Conservation (phyloP, 2,113 vertebrate genomes). For the Sporophila hypoxantha region DNA sequence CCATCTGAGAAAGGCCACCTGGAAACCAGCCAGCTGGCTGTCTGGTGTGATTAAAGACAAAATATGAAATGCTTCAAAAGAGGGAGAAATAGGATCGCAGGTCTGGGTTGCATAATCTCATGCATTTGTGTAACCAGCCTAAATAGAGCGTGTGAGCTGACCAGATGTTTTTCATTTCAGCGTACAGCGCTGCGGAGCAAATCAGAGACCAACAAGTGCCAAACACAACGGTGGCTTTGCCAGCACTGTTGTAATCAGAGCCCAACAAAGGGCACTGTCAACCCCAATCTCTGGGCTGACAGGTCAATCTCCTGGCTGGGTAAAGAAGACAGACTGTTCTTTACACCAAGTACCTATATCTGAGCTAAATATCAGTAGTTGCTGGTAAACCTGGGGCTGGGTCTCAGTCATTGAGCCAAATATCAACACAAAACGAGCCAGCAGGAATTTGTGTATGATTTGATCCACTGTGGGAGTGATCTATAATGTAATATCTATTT, state of each 20-base stretch:
- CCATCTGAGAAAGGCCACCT: not conserved
- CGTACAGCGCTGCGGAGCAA: not conserved
- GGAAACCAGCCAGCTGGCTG: constrained; percentile 17
- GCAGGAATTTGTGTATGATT: not conserved
- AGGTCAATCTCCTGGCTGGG: not conserved
- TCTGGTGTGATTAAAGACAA: constrained; percentile 34
- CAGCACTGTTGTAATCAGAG: constrained; percentile 36
- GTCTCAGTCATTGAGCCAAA: not conserved
- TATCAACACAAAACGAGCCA: not conserved
- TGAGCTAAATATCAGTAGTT: not conserved
- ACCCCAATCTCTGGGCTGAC: not conserved
- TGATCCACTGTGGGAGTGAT: not conserved
- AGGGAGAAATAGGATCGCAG: constrained; percentile 9
- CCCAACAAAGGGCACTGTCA: not conserved
- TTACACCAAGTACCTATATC: not conserved
- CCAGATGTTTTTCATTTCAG: constrained; percentile 70
- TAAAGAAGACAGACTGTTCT: not conserved
- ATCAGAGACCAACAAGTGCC: constrained; percentile 34
- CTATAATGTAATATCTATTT: not conserved
- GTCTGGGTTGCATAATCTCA: constrained; percentile 48
- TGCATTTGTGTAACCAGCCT: constrained; percentile 55
- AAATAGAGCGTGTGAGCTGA: constrained; percentile 25
- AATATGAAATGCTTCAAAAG: constrained; percentile 43
- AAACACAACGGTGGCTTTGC: constrained; percentile 13
- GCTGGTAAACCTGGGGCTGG: not conserved